Evolutionary conservation across 2,888 invertebrate species (phyloP).

Genomic region (Hydropsyche betteni): DNA sequence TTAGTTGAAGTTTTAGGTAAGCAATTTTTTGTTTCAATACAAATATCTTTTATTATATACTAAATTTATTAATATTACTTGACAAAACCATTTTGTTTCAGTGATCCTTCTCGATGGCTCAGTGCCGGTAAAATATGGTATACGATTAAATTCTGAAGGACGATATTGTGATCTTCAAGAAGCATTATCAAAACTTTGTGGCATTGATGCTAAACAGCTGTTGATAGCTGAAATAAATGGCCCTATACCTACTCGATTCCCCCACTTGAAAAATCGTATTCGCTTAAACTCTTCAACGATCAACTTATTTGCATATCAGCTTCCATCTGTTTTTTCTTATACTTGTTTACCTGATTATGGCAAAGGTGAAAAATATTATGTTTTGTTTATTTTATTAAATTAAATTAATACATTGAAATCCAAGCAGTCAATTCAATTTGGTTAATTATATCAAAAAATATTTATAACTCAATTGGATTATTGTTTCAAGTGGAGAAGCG

Average conservation of each 20-base stretch:
- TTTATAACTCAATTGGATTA: too few species aligned
- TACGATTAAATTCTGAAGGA: constrained; percentile 84
- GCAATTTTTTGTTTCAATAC: constrained; percentile 51
- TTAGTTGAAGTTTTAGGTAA: constrained; percentile 79
- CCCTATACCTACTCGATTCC: constrained; percentile 62
- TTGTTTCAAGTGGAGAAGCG: too few species aligned
- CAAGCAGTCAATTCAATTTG: too few species aligned
- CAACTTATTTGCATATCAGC: constrained; percentile 76
- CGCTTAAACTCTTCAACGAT: constrained; percentile 61
- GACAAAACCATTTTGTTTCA: constrained; percentile 54
- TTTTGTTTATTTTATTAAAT: too few species aligned
- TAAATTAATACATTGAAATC: too few species aligned
- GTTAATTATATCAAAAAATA: too few species aligned
- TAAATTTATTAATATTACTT: constrained; percentile 36
- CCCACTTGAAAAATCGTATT: constrained; percentile 55
- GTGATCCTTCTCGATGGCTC: constrained; percentile 83
- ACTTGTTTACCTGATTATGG: neutral
- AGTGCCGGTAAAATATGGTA: constrained; percentile 84
- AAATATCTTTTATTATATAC: constrained; percentile 10
- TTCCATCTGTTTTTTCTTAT: constrained; percentile 60
- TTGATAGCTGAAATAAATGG: constrained; percentile 74
- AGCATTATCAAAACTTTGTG: constrained; percentile 72
- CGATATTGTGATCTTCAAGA: constrained; percentile 80
- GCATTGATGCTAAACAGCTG: constrained; percentile 68
- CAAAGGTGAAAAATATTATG: too few species aligned